Evolutionary conservation across 2,797 vertebrate species (phyloP).

Genomic region (Paedocypris micromegethes): DNA sequence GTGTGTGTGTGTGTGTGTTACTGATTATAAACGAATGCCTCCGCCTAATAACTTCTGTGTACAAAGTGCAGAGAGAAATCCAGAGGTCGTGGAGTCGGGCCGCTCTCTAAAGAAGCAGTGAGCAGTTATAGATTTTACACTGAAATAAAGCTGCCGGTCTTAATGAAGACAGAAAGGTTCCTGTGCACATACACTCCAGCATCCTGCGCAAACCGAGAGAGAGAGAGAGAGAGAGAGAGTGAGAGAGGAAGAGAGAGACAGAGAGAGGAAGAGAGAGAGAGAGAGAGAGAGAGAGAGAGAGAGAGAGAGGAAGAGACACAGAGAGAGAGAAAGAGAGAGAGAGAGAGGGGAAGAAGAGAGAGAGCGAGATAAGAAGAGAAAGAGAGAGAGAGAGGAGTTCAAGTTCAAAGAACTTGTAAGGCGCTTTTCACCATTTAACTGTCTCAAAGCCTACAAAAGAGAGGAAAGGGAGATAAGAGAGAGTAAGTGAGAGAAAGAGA

Average conservation of each 20-base stretch:
- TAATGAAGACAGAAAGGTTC: slow-evolving; percentile 51
- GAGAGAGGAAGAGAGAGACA: too few relatives aligned
- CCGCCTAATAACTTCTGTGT: background rate
- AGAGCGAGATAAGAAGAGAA: too few relatives aligned
- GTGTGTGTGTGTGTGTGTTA: background rate
- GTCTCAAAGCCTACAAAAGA: too few relatives aligned
- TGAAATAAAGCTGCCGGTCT: slow-evolving; percentile 46
- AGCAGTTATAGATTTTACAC: slow-evolving; percentile 57
- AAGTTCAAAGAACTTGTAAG: too few relatives aligned
- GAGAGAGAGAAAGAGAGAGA: too few relatives aligned
- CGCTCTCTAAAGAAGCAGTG: slow-evolving; percentile 38
- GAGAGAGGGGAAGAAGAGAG: too few relatives aligned
- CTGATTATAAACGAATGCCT: slow-evolving; percentile 1
- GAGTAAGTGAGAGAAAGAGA: too few relatives aligned
- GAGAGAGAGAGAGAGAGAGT: too few relatives aligned
- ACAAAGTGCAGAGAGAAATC: background rate
- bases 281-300: slow-evolving; percentile 32
- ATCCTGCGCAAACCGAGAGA: too few relatives aligned
- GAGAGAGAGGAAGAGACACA: slow-evolving; percentile 4
- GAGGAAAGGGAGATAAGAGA: too few relatives aligned
- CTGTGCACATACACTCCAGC: slow-evolving; percentile 23
- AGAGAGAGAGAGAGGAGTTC: too few relatives aligned
- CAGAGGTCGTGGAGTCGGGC: background rate
- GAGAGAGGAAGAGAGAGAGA: slow-evolving; percentile 40
- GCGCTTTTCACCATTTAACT: too few relatives aligned